Base-by-base conservation (phyloP, 2,888 invertebrate genomes). In the Lacanobia wlatinum region DNA sequence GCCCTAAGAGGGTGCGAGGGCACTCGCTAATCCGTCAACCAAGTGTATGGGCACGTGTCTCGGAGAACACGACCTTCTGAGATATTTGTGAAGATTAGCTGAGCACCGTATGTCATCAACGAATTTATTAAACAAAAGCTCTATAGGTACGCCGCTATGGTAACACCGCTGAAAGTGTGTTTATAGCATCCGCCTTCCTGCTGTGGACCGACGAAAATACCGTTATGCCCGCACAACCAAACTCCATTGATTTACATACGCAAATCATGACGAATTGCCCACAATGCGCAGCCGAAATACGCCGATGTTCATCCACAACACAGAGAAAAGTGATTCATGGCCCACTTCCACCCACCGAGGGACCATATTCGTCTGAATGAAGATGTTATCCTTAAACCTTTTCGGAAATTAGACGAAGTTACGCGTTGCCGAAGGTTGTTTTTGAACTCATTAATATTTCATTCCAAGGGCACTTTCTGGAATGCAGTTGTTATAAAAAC, bases 131-230 rank as follows among this genome's bases (percentile, higher is more conserved):
- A 85, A 86, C 88, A 87, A 88, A 87, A 88, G 88, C 87, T 87
- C 85, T 85, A 88, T 89, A 88, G 87, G 89, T 87, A 89, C 79
- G 80, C 83, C 84, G 84, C 88, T 86, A 89, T 92, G 89, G 92
- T 92, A 92, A 88, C 87, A 87, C 87, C 80, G 82, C 94, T 93
- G 93, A 94, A 95, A 94, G 92, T 95, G 92, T 95, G 95, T 96
- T 96, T 96, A 96, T 96, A 91, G 94, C 95, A 92, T 95, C 94
- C 95, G 95, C 93, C 91, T 96, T 96, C 96, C 95, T 95, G 95
- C 91, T 90, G 89, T 92, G 90, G 89, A 93, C 92, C 95, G 95
- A 94, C 95, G 91, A 94, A 95, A 95, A 95, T 95, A 95, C 96
- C 95, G 96, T 95, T 96, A 94, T 91, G 89, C 91, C 90, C 92